phyloP scores from a whole-genome alignment of 2,113 vertebrate species.

The Hucho hucho region DNA sequence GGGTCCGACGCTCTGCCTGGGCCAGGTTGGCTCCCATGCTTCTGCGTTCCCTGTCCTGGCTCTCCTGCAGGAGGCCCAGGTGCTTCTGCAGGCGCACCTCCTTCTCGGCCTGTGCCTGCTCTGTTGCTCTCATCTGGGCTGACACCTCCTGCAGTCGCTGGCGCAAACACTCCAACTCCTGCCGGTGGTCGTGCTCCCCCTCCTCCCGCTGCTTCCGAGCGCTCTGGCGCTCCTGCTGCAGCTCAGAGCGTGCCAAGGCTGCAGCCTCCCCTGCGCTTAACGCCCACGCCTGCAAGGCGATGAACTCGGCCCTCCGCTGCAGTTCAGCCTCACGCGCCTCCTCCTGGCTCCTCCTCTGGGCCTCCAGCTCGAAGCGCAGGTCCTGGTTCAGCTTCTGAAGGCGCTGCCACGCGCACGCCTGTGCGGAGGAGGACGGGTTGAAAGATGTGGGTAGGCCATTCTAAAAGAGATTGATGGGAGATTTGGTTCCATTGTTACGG shows the following conservation, averaged over 20 bases:
- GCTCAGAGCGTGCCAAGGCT: slow-evolving; percentile 48
- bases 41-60: slow-evolving; percentile 86
- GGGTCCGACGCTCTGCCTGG: slow-evolving; percentile 79
- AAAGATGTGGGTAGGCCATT: slow-evolving; percentile 61
- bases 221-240: slow-evolving; percentile 51
- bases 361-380: slow-evolving; percentile 82
- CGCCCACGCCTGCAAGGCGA: slow-evolving; percentile 79
- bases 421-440: slow-evolving; percentile 64
- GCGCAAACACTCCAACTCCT: slow-evolving; percentile 74
- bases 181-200: slow-evolving; percentile 69
- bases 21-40: slow-evolving; percentile 78
- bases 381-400: slow-evolving; percentile 87
- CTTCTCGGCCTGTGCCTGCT: slow-evolving; percentile 80
- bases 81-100: slow-evolving; percentile 85
- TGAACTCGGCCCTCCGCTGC: slow-evolving; percentile 81
- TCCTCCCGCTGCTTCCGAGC: slow-evolving; percentile 47
- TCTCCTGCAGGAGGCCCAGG: slow-evolving; percentile 82
- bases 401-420: slow-evolving; percentile 77
- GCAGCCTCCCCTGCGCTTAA: slow-evolving; percentile 62
- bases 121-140: slow-evolving; percentile 74
- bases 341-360: slow-evolving; percentile 79
- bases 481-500: slow-evolving; percentile 68
- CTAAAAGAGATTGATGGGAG: slow-evolving; percentile 83
- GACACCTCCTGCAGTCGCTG: slow-evolving; percentile 77
- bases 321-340: slow-evolving; percentile 84